These are phyloP conservation scores for Typhlichthys eigenmanni DNA, from an alignment of 2,797 vertebrate species.

Conservation along the genomic window DNA sequence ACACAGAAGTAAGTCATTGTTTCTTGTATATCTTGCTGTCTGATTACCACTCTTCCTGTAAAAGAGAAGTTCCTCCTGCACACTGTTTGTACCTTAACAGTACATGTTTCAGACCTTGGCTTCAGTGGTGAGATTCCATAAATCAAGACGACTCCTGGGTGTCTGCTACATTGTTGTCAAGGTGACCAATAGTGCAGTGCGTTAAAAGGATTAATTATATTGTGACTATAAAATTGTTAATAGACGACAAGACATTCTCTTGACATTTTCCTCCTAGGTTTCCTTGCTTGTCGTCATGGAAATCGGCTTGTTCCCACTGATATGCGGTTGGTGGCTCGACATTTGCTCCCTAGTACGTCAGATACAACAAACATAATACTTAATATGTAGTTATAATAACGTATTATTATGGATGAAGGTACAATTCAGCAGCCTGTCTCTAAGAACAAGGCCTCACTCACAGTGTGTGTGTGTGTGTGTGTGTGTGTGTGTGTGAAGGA, in stretches of 20 bases:
- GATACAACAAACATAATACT: constrained; percentile 5
- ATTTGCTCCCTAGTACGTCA: constrained; percentile 94
- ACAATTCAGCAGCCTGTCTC: neutral
- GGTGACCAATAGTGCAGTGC: constrained; percentile 73
- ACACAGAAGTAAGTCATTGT: no score
- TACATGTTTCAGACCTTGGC: constrained; percentile 80
- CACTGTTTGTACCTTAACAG: constrained; percentile 74
- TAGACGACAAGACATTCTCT: no score
- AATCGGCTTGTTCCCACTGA: constrained; percentile 95
- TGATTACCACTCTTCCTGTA: no score
- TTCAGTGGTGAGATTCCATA: constrained; percentile 90
- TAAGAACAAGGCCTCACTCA: neutral
- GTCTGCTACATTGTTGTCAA: constrained; percentile 98
- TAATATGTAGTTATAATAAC: neutral
- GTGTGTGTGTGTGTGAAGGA: constrained; percentile 75
- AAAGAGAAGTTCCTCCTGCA: no score
- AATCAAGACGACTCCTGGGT: constrained; percentile 89
- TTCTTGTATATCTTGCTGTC: no score
- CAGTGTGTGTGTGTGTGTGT: neutral
- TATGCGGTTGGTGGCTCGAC: constrained; percentile 98
- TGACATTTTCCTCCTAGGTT: constrained; percentile 73
- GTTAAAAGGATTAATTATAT: neutral
- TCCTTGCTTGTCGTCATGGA: constrained; percentile 95
- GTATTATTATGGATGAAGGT: neutral
- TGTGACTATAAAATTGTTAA: no score